Base-by-base conservation (phyloP, 2,888 invertebrate genomes). In the Cyclophora punctaria region DNA sequence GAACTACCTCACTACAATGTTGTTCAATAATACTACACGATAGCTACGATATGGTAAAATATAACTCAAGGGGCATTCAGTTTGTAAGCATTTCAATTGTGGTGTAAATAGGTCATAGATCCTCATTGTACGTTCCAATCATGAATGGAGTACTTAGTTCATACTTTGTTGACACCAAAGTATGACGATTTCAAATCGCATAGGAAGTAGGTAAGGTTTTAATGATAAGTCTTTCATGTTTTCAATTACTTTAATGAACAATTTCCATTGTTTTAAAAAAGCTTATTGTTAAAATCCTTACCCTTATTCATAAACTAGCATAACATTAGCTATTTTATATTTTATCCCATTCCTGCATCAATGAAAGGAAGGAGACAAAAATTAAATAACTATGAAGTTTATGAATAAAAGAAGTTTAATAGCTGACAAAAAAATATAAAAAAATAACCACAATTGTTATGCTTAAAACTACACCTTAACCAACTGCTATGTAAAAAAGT, bases 31-130 rank as follows among this genome's bases (percentile, higher is more conserved):
- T 60, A 64, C 61, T 47, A 59, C 65, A 63, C 37, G 58, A 74
- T 78, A 81, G 81, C 81, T 82, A 84, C 81, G 84, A 84, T 84
- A 84, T 84, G 84, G 84, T 66, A 69, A 61, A 52, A 51, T 52
- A 60, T 43, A 20, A 20, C 20, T 37, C 42, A 45, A 46, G 66
- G 58, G 60, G 64, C 60, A 63, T 61, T 58, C 56, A 59, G 64
- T 66, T 73, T 68, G 74, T 77, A 83, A 82, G 77, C 83, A 83
- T 62, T 56, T 63, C 69, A 71, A 61, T 61, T 59, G 59, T 59
- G 57, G 61, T 55, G 40, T 34, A 34, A 20, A 57, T 47, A 37
- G 37, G 37, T 37, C 37, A 37, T 2, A 20, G 20, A 20, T 20
- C 37, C 37, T 37, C 37, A 37, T 37, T 37, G 37, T 37, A 37